Percentiles rank a stretch among this genome's conserved stretches.
Conservation (phyloP, 2,113 vertebrate genomes). For the Paradisaea rubra region DNA sequence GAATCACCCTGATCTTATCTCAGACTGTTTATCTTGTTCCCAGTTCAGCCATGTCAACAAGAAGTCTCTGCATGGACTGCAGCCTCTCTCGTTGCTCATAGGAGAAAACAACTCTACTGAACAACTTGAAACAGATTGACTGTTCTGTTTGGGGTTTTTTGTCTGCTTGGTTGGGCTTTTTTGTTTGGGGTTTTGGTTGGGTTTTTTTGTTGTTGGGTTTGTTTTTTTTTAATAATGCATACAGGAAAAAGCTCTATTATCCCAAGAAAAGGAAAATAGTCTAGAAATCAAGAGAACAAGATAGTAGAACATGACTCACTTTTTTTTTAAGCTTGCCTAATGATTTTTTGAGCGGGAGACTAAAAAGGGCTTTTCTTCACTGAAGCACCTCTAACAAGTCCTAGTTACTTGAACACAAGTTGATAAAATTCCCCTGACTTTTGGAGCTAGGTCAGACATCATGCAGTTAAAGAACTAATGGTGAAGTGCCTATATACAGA, state of each 20-base stretch:
- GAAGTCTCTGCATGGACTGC: background rate
- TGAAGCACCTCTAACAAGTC: background rate
- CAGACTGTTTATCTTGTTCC: background rate
- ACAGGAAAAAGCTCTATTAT: background rate
- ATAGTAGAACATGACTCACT: background rate
- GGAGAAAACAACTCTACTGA: background rate
- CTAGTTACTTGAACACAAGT: background rate
- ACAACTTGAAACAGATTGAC: background rate
- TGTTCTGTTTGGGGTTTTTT: background rate
- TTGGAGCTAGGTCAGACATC: background rate
- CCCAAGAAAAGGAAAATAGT: background rate
- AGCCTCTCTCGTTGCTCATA: background rate
- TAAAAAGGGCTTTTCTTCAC: background rate
- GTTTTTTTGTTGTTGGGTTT: background rate
- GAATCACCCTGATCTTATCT: background rate
- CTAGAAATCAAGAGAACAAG: background rate
- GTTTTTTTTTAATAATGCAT: background rate
- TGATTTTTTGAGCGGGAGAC: background rate
- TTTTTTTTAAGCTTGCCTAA: background rate
- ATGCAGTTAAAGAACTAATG: background rate
- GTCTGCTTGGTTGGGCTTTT: background rate
- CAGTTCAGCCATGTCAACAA: background rate
- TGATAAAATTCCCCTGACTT: background rate
- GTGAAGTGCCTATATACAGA: background rate
- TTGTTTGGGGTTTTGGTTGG: background rate